Conservation (phyloP, 2,797 vertebrate genomes). For the Lacerta viridis region DNA sequence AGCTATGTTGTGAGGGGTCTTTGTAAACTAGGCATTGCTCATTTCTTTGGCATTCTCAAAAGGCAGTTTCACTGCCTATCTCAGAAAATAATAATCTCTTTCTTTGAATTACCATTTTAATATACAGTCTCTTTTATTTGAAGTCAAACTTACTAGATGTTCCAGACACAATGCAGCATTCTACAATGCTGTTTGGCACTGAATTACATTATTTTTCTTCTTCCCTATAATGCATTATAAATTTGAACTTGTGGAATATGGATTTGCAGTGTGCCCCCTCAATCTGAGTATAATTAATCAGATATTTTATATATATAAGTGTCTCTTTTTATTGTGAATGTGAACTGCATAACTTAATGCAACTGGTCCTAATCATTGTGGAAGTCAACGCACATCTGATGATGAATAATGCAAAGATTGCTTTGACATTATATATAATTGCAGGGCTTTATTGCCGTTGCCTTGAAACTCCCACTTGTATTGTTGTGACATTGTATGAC, state of each 20-base stretch:
- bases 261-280: conserved; percentile 20
- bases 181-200: background rate
- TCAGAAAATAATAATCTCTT: conserved; percentile 34
- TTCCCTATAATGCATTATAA: background rate
- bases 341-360: conserved; percentile 63
- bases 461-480: conserved; percentile 61
- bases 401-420: conserved; percentile 75
- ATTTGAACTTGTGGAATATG: background rate
- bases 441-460: conserved; percentile 56
- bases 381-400: conserved; percentile 60
- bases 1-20: background rate
- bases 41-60: conserved; percentile 19
- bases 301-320: conserved; percentile 17
- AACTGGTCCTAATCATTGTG: conserved; percentile 72
- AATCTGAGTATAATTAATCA: conserved; percentile 48
- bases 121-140: conserved; percentile 25
- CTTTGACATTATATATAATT: conserved; percentile 54
- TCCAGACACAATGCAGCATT: conserved; percentile 28
- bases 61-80: conserved; percentile 3
- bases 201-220: conserved; percentile 11
- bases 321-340: conserved; percentile 34
- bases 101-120: conserved; percentile 44
- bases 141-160: conserved; percentile 28
- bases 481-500: conserved; percentile 73
- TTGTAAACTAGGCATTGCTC: conserved; percentile 4